These are phyloP conservation scores for Lithobates pipiens DNA, from an alignment of 2,797 vertebrate genomes.

Conservation along the genomic window DNA sequence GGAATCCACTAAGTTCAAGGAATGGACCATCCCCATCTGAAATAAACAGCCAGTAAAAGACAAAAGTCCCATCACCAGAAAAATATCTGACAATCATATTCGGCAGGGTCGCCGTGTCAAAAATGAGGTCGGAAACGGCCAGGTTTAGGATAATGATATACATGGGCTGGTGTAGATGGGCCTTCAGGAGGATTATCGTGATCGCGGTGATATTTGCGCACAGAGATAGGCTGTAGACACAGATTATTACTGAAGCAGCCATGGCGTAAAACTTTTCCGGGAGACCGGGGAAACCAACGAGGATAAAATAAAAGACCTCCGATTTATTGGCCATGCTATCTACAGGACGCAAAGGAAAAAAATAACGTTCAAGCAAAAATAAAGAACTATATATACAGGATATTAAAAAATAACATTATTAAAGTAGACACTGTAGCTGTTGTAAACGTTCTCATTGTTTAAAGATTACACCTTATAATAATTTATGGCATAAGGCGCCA, in stretches of 20 bases:
- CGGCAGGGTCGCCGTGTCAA: constrained; percentile 64
- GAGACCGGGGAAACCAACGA: constrained; percentile 63
- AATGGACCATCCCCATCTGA: too few species aligned
- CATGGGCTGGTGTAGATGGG: constrained; percentile 66
- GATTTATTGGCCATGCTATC: too few species aligned
- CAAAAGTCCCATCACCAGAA: constrained; percentile 36
- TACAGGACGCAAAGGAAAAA: too few species aligned
- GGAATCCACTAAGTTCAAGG: constrained; percentile 63
- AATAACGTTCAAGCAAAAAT: too few species aligned
- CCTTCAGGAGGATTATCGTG: constrained; percentile 49
- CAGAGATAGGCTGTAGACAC: constrained; percentile 56
- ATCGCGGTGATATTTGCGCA: constrained; percentile 58
- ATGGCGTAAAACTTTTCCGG: constrained; percentile 37
- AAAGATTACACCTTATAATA: too few species aligned
- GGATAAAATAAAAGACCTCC: constrained; percentile 58
- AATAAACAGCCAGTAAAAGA: too few species aligned
- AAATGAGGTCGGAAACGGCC: constrained; percentile 64
- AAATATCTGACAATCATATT: constrained; percentile 65
- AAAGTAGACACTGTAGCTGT: too few species aligned
- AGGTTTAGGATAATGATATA: constrained; percentile 66
- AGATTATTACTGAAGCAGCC: constrained; percentile 55
- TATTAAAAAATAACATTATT: too few species aligned
- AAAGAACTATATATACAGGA: too few species aligned
- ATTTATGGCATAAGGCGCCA: too few species aligned
- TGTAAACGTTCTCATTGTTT: too few species aligned